Evolutionary conservation across 2,888 invertebrate species (phyloP).

Genomic region (Erebia epiphron): DNA sequence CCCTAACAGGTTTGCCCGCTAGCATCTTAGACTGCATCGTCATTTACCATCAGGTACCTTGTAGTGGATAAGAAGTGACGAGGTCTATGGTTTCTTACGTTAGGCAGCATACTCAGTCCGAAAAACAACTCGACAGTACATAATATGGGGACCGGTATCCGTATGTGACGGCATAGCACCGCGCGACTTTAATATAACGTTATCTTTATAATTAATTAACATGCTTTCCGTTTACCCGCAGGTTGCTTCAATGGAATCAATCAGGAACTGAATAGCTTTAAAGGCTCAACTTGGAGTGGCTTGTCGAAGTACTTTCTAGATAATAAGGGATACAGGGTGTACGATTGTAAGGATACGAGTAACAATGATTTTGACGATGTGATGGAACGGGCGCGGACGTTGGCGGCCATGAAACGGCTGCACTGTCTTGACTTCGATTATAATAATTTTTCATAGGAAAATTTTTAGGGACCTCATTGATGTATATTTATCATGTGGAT

Average conservation of each 20-base stretch:
- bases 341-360: conserved; percentile 17
- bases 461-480: neutral
- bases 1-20: no score
- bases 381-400: conserved; percentile 51
- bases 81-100: no score
- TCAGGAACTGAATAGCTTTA: conserved; percentile 32
- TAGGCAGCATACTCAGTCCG: no score
- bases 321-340: conserved; percentile 37
- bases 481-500: neutral
- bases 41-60: no score
- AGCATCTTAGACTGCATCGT: no score
- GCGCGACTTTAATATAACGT: no score
- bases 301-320: conserved; percentile 29
- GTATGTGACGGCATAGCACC: no score
- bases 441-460: conserved; percentile 29
- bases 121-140: no score
- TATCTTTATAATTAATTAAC: neutral
- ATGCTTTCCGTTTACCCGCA: neutral
- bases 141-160: no score
- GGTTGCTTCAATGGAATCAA: conserved; percentile 31
- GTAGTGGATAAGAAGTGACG: no score
- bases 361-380: conserved; percentile 46
- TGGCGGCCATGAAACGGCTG: conserved; percentile 60
- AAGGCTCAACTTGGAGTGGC: conserved; percentile 33
- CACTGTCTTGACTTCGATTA: conserved; percentile 58